These are phyloP conservation scores for Harpalus rubripes DNA, from an alignment of 2,888 invertebrate species.

Conservation along the genomic window DNA sequence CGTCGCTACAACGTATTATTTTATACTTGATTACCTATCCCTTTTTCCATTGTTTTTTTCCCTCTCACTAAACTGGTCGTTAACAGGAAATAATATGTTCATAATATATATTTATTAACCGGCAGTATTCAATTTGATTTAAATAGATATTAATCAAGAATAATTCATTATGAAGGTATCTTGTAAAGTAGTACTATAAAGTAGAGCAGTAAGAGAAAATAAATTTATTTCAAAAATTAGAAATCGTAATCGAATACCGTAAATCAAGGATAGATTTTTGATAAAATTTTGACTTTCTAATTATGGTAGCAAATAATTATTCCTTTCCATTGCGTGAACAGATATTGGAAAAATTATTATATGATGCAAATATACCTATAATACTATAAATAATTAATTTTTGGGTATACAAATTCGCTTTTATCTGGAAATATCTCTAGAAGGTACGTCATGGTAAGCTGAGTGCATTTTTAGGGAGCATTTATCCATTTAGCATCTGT, in stretches of 20 bases:
- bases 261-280: neutral
- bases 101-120: neutral
- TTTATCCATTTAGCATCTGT: too few relatives aligned
- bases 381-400: too few relatives aligned
- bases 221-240: conserved; percentile 44
- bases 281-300: neutral
- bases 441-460: too few relatives aligned
- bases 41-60: neutral
- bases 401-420: too few relatives aligned
- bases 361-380: too few relatives aligned
- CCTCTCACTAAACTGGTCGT: neutral
- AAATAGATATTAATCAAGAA: neutral
- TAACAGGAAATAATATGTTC: neutral
- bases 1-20: neutral
- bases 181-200: conserved; percentile 28
- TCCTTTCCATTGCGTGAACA: neutral
- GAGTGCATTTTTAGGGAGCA: too few relatives aligned
- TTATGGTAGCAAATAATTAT: neutral
- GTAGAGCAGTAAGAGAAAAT: conserved; percentile 46
- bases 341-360: too few relatives aligned
- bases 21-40: neutral
- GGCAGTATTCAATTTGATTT: neutral
- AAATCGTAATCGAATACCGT: conserved; percentile 9
- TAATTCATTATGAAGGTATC: conserved; percentile 42
- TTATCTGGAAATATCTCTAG: too few relatives aligned